phyloP scores from a whole-genome alignment of 2,888 invertebrate genomes.

The Hypercompe scribonia region DNA sequence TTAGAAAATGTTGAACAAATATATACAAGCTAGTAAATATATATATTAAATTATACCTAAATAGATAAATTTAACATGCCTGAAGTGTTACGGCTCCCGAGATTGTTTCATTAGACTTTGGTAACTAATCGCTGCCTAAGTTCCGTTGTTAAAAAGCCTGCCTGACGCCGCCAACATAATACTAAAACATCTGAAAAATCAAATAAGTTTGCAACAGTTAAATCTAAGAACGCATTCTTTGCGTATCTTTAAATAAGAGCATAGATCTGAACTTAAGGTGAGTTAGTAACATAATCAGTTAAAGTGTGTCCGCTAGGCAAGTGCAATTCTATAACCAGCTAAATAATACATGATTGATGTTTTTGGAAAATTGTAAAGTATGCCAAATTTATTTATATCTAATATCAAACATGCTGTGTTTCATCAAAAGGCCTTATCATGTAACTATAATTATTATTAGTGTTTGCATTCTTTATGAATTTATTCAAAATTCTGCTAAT shows the following conservation, averaged over 20 bases:
- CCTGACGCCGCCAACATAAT: constrained; percentile 68
- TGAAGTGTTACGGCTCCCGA: constrained; percentile 48
- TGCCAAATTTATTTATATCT: constrained; percentile 23
- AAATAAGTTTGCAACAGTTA: constrained; percentile 67
- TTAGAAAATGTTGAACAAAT: constrained; percentile 40
- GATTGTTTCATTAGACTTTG: constrained; percentile 46
- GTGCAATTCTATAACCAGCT: constrained; percentile 25
- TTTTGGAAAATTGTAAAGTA: constrained; percentile 24
- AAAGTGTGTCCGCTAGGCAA: constrained; percentile 31
- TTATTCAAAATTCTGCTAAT: constrained; percentile 49
- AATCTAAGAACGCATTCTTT: constrained; percentile 46
- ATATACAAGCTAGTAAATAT: constrained; percentile 53
- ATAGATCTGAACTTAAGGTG: constrained; percentile 28
- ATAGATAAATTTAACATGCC: constrained; percentile 43
- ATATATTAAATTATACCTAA: constrained; percentile 52
- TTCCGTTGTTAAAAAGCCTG: constrained; percentile 61
- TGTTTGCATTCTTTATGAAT: constrained; percentile 20
- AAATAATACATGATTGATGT: constrained; percentile 27
- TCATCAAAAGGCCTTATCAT: constrained; percentile 42
- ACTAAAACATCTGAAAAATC: constrained; percentile 73
- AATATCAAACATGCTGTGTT: constrained; percentile 47
- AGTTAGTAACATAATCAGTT: constrained; percentile 43
- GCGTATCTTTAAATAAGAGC: constrained; percentile 1
- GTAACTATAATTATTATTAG: constrained; percentile 26
- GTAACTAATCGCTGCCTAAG: constrained; percentile 59